A percentile compares a stretch with the other conserved stretches of the same genome.
These are phyloP conservation scores for Calonectris borealis DNA, from an alignment of 2,113 vertebrate genomes.

Conservation along the genomic window DNA sequence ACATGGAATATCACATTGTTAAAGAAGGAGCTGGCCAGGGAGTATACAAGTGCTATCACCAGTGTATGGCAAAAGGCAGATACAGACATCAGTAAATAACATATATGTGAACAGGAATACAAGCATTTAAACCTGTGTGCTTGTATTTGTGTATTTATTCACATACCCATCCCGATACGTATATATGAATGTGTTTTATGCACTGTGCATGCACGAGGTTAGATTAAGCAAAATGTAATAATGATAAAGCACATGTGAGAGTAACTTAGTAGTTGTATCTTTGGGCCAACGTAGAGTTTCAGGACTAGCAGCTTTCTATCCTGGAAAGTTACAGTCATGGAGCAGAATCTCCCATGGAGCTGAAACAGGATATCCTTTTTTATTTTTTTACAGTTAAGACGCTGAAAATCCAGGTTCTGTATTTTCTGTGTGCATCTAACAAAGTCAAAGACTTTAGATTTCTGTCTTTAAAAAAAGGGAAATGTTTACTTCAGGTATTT, in stretches of 20 bases:
- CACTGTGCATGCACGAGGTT: neutral
- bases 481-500: neutral
- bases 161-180: neutral
- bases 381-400: neutral
- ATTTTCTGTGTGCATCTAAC: neutral
- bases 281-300: neutral
- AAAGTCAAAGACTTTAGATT: neutral
- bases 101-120: neutral
- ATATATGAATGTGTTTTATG: neutral
- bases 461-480: neutral
- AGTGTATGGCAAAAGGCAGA: neutral
- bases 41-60: neutral
- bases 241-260: neutral
- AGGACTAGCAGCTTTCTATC: neutral
- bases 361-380: neutral
- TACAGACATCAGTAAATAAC: neutral
- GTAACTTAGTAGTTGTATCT: neutral
- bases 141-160: neutral
- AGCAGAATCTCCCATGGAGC: neutral
- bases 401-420: neutral
- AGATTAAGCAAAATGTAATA: neutral
- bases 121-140: neutral
- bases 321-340: neutral
- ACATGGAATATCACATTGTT: neutral
- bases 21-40: neutral